Percentiles rank a stretch among this genome's conserved stretches.
Conservation (phyloP, 2,888 invertebrate genomes). For the Marronus borbonicus region DNA sequence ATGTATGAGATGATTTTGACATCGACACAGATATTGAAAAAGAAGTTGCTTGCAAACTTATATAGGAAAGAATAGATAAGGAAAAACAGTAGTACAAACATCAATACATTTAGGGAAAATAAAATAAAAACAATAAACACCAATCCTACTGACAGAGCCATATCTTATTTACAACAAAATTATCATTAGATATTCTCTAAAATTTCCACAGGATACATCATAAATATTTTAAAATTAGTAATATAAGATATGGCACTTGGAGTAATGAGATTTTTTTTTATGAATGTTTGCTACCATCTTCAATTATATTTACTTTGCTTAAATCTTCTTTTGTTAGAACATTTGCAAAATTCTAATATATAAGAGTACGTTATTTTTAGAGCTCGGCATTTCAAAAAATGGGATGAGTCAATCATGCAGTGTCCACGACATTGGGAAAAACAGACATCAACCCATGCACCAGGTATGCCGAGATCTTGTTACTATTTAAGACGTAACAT, state of each 20-base stretch:
- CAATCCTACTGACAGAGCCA: conserved; percentile 3
- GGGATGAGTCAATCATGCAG: background rate
- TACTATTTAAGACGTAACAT: conserved; percentile 49
- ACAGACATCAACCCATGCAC: background rate
- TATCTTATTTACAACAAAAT: conserved; percentile 6
- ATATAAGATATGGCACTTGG: conserved; percentile 1
- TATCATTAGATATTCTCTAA: background rate
- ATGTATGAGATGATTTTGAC: background rate
- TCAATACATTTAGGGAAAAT: background rate
- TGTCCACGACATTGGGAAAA: background rate
- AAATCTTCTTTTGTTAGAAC: too few relatives aligned
- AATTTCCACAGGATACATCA: background rate
- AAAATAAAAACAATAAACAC: background rate
- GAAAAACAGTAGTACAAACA: background rate
- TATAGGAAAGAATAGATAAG: background rate
- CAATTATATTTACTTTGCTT: conserved; percentile 10
- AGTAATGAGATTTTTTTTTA: background rate
- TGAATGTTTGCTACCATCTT: conserved; percentile 6
- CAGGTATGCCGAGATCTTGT: background rate
- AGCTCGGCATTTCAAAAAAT: background rate
- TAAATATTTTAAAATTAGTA: background rate
- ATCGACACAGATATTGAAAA: background rate
- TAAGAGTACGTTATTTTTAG: background rate
- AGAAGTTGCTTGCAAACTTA: background rate
- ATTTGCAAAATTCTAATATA: background rate